Conservation (phyloP, 2,888 invertebrate genomes). For the Cataglyphis cursor region DNA sequence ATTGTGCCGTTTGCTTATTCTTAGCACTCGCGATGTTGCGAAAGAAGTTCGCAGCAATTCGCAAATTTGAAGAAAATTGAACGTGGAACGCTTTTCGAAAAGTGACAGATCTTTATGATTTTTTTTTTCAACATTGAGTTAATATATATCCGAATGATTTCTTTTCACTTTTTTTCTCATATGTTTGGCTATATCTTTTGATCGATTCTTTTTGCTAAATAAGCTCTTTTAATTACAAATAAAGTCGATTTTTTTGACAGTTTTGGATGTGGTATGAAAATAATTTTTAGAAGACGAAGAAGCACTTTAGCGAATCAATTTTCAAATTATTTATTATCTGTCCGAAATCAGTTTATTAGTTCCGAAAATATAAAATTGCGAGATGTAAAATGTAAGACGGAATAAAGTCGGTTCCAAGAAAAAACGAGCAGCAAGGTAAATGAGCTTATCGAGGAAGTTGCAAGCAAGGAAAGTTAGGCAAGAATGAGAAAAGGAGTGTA, state of each 20-base stretch:
- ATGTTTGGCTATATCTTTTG: neutral
- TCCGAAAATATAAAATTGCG: neutral
- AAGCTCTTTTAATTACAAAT: neutral
- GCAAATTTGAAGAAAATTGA: slow-evolving; percentile 12
- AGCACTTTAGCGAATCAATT: neutral
- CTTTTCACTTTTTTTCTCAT: neutral
- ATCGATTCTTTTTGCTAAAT: neutral
- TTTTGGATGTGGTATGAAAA: neutral
- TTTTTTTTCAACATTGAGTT: neutral
- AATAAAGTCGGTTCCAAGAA: neutral
- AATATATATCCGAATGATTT: neutral
- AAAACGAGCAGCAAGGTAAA: slow-evolving; percentile 20
- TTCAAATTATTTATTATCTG: slow-evolving; percentile 3
- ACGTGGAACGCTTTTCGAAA: neutral
- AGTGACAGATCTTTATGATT: neutral
- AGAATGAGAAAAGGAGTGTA: neutral
- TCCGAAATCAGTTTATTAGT: neutral
- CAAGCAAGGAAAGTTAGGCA: slow-evolving; percentile 3
- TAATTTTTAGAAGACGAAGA: neutral
- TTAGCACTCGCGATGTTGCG: neutral
- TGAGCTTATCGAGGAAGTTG: slow-evolving; percentile 13
- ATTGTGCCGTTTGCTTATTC: slow-evolving; percentile 12
- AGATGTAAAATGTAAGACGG: neutral
- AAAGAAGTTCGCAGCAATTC: neutral
- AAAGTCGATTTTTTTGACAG: neutral